Base-by-base conservation (phyloP, 2,797 vertebrate genomes). In the Periparus ater region DNA sequence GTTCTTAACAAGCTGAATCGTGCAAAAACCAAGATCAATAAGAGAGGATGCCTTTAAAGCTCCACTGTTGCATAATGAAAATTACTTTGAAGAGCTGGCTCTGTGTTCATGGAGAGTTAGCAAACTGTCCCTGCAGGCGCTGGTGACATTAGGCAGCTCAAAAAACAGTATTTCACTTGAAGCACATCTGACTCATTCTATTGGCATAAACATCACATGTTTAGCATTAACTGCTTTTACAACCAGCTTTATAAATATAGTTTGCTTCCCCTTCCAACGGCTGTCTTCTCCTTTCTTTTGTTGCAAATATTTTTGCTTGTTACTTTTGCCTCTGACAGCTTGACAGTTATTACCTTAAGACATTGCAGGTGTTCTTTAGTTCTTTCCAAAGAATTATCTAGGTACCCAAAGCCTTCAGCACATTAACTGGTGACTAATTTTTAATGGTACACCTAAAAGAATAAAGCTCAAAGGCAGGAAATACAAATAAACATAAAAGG, bases 171-270 rank as follows among this genome's bases (percentile, higher is more conserved):
- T 88, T 96, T 94, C 71, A 93, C 89, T 92, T 66, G 75, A 94
- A 97, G 85, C 76, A 76, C 62, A 92, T 95, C 90, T 95, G 96
- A 97, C 89, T 96, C 94, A 96, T 84, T 93, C 79, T 91, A 79
- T 85, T 95, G 81, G 93, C 84, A 95, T 84, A 96, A 96, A 91
- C 62, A 81, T 95, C 95, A 95, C 85, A 97, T 88, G 87, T 92
- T 95, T 91, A 96, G 74, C 62, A 95, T 88, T 89, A 95, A 94
- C 80, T 1, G 9, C 79, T 92, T 95, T 91, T 92, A 90, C 57
- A 94, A 82, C 40, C 42, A 70, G 62, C 61, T 94, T 97, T 91
- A 93, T 58, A 87, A 93, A 94, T 78, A 74, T 19, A 89, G 95
- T 62, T 91, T 91, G 10, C 40, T 93, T 96, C 85, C 61, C 30